These are phyloP conservation scores for Aphrophora alni DNA, from an alignment of 2,888 invertebrate species.

Conservation along the genomic window DNA sequence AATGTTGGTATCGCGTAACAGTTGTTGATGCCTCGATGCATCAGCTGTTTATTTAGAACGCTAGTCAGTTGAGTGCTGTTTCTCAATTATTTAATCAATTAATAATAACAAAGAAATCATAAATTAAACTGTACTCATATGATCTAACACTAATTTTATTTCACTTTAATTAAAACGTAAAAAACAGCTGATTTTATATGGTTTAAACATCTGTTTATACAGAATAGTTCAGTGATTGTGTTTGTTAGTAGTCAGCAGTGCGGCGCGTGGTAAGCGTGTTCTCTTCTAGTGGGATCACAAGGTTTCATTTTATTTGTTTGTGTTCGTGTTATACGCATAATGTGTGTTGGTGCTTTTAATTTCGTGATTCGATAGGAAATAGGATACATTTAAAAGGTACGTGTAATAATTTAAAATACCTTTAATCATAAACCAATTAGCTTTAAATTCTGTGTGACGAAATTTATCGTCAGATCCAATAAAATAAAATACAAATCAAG, in stretches of 20 bases:
- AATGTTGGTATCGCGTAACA: not conserved
- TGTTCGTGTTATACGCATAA: not conserved
- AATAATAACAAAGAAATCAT: not conserved
- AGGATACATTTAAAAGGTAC: not conserved
- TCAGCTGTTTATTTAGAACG: not conserved
- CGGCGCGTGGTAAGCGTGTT: conserved; percentile 6
- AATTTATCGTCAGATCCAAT: not conserved
- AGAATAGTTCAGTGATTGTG: not conserved
- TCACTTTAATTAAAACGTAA: not conserved
- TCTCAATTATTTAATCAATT: not conserved
- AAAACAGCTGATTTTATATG: not conserved
- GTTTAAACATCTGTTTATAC: not conserved
- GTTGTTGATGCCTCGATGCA: not conserved
- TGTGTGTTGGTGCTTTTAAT: conserved; percentile 9
- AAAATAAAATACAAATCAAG: not conserved
- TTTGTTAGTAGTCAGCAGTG: not conserved
- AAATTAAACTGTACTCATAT: not conserved
- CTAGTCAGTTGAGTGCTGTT: not conserved
- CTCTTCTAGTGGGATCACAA: not conserved
- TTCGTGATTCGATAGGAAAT: not conserved
- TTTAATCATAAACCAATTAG: not conserved
- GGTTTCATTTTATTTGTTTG: conserved; percentile 9
- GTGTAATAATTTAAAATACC: not conserved
- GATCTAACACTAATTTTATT: not conserved
- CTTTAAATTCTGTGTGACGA: not conserved